Base-by-base conservation (phyloP, 1,140 invertebrate species). In the Brachionus plicatilis region DNA sequence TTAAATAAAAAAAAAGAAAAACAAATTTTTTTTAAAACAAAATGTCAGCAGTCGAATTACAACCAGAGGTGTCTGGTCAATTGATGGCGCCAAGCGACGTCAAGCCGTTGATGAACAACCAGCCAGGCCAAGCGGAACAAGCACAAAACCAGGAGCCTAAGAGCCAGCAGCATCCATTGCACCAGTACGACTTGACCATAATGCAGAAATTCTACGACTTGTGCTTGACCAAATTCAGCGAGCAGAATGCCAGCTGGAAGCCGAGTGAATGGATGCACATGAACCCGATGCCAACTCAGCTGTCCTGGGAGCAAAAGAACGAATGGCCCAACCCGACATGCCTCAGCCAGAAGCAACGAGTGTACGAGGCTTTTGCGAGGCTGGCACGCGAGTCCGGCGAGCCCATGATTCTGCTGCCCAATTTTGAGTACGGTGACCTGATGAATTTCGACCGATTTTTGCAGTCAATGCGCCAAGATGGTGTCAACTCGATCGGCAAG, bases 171-270 rank as follows among this genome's bases (percentile, higher is more conserved):
- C 72, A 68, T 68, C 65, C 79, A n/a, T 68, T 68, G 33, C 79
- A 82, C 43, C 79, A 82, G 41, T 82, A 65, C n/a, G 79, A 82
- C 43, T 82, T 82, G 37, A 82, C 53, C n/a, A 65, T 82, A 60
- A 82, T 82, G 79, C 37, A 60, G 37, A 82, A 82, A 68, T 82
- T 82, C 53, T 82, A 65, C 20, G 79, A 82, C 14, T 65, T 47
- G 60, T 82, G 79, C 20, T 12, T 82, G 9, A 33, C 20, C 12
- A 82, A 82, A 45, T 47, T 82, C 27, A 60, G 27, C 20, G 79
- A 60, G 43, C 79, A 82, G 41, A 82, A 65, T 65, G 37, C 53
- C 12, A 82, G 41, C 24, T 68, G 53, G 79, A 43, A 65, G 20
- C 41, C 79, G 45, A 60, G 33, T 27, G 79, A 82, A 82, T 82